phyloP scores from a whole-genome alignment of 2,888 invertebrate genomes.

The Cantharis flavilabris region DNA sequence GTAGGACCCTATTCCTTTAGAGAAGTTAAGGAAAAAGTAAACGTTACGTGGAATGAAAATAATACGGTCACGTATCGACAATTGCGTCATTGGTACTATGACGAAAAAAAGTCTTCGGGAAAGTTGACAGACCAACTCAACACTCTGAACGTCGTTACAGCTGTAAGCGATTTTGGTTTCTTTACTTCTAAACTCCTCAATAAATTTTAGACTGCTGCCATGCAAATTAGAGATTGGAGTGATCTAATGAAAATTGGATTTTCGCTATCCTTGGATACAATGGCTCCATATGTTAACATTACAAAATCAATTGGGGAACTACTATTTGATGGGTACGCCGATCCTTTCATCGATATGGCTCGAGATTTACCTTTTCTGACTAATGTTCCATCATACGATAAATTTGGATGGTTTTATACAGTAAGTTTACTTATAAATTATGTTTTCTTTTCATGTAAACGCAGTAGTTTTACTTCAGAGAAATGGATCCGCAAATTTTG shows the following conservation, averaged over 20 bases:
- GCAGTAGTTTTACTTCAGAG: slow-evolving; percentile 60
- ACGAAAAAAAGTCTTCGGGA: slow-evolving; percentile 67
- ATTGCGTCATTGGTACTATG: slow-evolving; percentile 71
- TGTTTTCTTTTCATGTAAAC: background rate
- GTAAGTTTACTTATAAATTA: slow-evolving; percentile 50
- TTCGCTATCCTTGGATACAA: slow-evolving; percentile 62
- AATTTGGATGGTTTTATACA: slow-evolving; percentile 85
- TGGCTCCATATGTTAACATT: slow-evolving; percentile 62
- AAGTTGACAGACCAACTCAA: slow-evolving; percentile 71
- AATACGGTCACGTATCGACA: slow-evolving; percentile 74
- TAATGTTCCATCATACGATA: slow-evolving; percentile 66
- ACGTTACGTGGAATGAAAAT: slow-evolving; percentile 75
- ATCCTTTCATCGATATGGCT: slow-evolving; percentile 71
- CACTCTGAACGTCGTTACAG: slow-evolving; percentile 75
- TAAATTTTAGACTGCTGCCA: slow-evolving; percentile 61
- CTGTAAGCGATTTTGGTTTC: slow-evolving; percentile 64
- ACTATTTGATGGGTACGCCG: slow-evolving; percentile 81
- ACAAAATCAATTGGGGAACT: slow-evolving; percentile 70
- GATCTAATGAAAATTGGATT: slow-evolving; percentile 62
- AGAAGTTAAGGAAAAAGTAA: slow-evolving; percentile 72
- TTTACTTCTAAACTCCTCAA: slow-evolving; percentile 4
- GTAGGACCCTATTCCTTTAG: slow-evolving; percentile 69
- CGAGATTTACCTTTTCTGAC: slow-evolving; percentile 61
- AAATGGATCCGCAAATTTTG: slow-evolving; percentile 73
- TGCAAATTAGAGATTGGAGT: slow-evolving; percentile 64